Percentiles rank a stretch among this genome's conserved stretches.
These are phyloP conservation scores for Pelusios castaneus DNA, from an alignment of 2,113 vertebrate species.

Conservation along the genomic window DNA sequence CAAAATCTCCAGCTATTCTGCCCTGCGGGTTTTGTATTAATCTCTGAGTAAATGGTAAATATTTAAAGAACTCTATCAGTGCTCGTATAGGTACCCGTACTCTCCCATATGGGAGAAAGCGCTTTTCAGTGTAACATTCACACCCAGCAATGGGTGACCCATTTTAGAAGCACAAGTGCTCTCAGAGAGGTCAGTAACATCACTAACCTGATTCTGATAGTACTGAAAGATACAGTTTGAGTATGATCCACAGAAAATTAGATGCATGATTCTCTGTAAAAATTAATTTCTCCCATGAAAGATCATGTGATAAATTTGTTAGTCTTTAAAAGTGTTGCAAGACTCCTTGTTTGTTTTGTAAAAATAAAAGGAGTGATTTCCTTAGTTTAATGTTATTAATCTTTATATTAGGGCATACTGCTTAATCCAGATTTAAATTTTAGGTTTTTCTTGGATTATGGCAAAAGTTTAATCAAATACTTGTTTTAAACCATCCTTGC, in stretches of 20 bases:
- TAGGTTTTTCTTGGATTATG: background rate
- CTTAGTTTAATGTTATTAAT: background rate
- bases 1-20: background rate
- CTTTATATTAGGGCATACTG: background rate
- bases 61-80: accelerated
- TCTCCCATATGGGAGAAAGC: background rate
- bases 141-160: accelerated
- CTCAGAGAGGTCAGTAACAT: accelerated
- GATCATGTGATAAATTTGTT: too few species aligned
- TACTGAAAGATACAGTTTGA: accelerated
- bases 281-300: too few species aligned
- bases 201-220: accelerated
- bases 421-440: accelerated
- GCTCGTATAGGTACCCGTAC: accelerated
- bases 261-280: accelerated
- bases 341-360: too few species aligned
- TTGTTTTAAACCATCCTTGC: accelerated
- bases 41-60: accelerated
- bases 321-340: too few species aligned
- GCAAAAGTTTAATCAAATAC: background rate
- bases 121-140: accelerated
- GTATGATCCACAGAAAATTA: accelerated
- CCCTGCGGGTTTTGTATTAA: background rate
- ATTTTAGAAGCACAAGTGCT: accelerated
- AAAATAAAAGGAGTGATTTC: accelerated